Conservation (phyloP, 2,797 vertebrate species). For the Euphonia xanthogaster region DNA sequence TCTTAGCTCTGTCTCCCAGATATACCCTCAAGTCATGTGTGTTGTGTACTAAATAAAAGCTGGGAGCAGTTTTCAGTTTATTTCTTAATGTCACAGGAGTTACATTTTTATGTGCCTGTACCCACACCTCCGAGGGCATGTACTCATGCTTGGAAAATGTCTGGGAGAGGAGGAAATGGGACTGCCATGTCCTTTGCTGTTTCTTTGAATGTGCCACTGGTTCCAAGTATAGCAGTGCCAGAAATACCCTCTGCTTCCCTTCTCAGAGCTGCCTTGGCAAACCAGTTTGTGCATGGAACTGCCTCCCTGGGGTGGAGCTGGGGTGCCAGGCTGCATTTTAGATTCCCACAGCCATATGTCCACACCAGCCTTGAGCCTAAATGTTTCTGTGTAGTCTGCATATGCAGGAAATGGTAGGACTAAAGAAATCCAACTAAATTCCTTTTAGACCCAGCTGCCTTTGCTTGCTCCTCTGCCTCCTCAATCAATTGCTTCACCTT, state of each 20-base stretch:
- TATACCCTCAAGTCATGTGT: not conserved
- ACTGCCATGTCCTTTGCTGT: not conserved
- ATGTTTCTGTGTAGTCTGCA: not conserved
- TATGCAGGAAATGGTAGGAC: not conserved
- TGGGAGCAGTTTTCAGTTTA: not conserved
- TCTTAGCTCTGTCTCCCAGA: not conserved
- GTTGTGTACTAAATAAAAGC: not conserved
- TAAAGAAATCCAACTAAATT: not conserved
- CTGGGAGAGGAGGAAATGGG: not conserved
- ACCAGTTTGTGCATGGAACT: not conserved
- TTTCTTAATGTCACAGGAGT: not conserved
- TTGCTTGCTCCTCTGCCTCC: conserved; percentile 24
- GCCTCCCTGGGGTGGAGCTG: not conserved
- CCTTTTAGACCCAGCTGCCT: not conserved
- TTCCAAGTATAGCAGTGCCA: not conserved
- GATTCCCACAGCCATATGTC: not conserved
- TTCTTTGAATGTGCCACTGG: not conserved
- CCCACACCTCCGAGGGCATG: not conserved
- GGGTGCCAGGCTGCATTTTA: not conserved
- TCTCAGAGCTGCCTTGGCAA: not conserved
- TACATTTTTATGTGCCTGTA: not conserved
- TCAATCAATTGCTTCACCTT: not conserved
- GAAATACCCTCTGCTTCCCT: not conserved
- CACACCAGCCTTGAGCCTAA: not conserved
- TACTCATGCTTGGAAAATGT: not conserved